Conservation (phyloP, 2,888 invertebrate species). For the Standfussiana lucernea region DNA sequence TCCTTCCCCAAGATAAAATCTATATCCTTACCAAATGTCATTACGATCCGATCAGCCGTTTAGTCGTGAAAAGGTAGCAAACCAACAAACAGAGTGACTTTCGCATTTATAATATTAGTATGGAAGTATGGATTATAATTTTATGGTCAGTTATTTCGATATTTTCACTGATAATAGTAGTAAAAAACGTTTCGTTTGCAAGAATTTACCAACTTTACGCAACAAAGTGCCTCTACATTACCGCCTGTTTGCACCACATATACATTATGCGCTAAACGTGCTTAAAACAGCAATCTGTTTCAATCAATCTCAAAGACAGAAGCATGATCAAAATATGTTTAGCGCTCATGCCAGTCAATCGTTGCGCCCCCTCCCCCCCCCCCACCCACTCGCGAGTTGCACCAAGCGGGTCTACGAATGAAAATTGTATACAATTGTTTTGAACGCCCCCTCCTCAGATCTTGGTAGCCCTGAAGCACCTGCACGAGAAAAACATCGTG, state of each 20-base stretch:
- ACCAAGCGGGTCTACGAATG: neutral
- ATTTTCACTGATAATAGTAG: too few species aligned
- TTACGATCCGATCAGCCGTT: too few species aligned
- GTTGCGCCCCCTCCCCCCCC: too few species aligned
- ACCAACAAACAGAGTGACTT: too few species aligned
- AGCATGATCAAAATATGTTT: neutral
- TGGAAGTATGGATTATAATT: too few species aligned
- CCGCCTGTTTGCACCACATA: neutral
- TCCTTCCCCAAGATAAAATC: too few species aligned
- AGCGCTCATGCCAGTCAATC: neutral
- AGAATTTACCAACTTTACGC: neutral
- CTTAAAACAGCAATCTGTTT: neutral
- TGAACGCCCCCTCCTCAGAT: constrained; percentile 91
- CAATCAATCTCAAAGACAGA: neutral
- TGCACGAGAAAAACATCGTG: constrained; percentile 99
- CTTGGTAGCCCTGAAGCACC: constrained; percentile 98
- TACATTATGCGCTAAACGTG: neutral
- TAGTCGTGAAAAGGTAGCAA: too few species aligned
- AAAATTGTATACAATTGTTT: neutral
- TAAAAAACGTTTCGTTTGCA: neutral
- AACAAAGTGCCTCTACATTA: neutral
- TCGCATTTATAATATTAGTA: too few species aligned
- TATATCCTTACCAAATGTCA: too few species aligned
- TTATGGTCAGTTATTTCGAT: too few species aligned
- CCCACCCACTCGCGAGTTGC: neutral